Base-by-base conservation (phyloP, 2,888 invertebrate species). In the Zele albiditarsus region DNA sequence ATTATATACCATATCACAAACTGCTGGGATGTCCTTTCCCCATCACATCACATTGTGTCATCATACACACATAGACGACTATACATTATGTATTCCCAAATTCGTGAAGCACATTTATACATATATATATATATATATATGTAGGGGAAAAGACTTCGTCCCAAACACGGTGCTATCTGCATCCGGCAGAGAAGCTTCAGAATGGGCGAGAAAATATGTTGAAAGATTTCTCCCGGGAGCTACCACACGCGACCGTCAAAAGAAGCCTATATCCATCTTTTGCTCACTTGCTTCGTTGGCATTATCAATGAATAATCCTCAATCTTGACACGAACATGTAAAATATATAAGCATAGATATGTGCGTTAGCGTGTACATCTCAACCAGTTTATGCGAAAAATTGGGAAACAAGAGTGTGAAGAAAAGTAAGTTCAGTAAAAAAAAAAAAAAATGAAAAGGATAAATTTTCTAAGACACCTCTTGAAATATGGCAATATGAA, bases 161-260 rank as follows among this genome's bases (percentile, higher is more conserved):
- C 73, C 65, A 53, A 20, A 69, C 46, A 66, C 53, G 72, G 72
- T 80, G 85, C 88, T 89, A 89, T 89, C 89, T 89, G 86, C 88
- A 89, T 89, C 89, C 89, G 89, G 88, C 88, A 87, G 87, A 87
- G 85, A 84, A 86, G 83, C 81, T 74, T 71, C 79, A 79, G 76
- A 84, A 82, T 83, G 85, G 88, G 87, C 87, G 84, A 86, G 85
- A 87, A 89, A 87, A 88, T 88, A 88, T 87, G 85, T 83, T 86
- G 82, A 80, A 84, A 87, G 85, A 88, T 88, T 89, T 88, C 88
- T 89, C 89, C 80, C 80, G 86, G 86, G 84, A 83, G 76, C 57
- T 66, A 71, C 53, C 53, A 53, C 53, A 20, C 20, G 20, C 53
- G 10, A 33, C 16, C 68, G 74, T 74, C 74, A 75, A 78, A 76